These are phyloP conservation scores for Balaeniceps rex DNA, from an alignment of 2,113 vertebrate species.

Conservation along the genomic window DNA sequence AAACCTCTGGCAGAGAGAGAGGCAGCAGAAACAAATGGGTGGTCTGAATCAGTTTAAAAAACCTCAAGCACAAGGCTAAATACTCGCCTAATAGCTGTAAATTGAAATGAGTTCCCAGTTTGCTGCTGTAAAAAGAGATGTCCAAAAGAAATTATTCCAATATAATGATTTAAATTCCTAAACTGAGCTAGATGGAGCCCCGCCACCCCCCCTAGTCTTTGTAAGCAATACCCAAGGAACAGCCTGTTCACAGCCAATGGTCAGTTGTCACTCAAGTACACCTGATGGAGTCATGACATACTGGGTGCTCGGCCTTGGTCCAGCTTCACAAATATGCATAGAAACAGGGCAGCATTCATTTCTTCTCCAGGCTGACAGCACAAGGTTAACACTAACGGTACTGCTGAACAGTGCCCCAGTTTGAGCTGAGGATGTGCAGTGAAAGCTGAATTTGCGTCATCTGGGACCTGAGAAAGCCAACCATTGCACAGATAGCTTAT, in stretches of 20 bases:
- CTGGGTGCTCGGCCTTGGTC: neutral
- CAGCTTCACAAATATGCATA: neutral
- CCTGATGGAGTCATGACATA: neutral
- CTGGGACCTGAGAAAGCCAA: conserved; percentile 13
- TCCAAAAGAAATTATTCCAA: neutral
- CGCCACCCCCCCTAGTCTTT: neutral
- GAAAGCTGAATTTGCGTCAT: conserved; percentile 59
- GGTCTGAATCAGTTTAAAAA: neutral
- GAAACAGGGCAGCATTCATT: neutral
- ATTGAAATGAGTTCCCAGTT: neutral
- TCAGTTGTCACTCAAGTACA: neutral
- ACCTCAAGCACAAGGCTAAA: neutral
- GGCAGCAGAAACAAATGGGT: neutral
- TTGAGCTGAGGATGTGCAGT: conserved; percentile 47
- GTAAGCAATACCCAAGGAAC: neutral
- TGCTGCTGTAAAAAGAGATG: neutral
- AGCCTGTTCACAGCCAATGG: neutral
- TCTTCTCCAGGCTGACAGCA: neutral
- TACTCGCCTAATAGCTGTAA: neutral
- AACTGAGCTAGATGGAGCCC: neutral
- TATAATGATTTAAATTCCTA: neutral
- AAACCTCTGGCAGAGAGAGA: neutral
- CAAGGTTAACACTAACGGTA: conserved; percentile 28
- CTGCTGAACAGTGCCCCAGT: conserved; percentile 46
- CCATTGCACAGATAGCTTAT: conserved; percentile 4